Evolutionary conservation across 92 coral and sea anemone genomes (phyloP).

Genomic region (Actinostola sp.): DNA sequence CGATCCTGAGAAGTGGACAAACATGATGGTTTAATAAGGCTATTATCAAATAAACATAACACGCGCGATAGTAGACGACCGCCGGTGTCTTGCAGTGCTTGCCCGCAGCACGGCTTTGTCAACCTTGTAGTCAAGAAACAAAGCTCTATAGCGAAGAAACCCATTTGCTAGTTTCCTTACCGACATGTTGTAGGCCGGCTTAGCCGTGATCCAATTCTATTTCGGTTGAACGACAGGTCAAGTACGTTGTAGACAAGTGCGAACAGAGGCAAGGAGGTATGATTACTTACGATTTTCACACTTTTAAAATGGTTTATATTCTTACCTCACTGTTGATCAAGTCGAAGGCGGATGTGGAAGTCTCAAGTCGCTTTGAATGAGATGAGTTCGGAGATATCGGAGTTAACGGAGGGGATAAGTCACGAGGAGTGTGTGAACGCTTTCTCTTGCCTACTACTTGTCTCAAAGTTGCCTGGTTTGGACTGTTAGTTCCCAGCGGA

Average conservation of each 20-base stretch:
- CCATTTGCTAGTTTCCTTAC: conserved; percentile 21
- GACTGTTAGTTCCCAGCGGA: conserved; percentile 79
- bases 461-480: conserved; percentile 70
- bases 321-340: conserved; percentile 94
- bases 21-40: conserved; percentile 82
- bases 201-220: conserved; percentile 17
- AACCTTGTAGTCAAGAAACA: conserved; percentile 27
- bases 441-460: conserved; percentile 67
- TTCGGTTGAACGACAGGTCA: conserved; percentile 59
- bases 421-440: conserved; percentile 86
- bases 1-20: conserved; percentile 87
- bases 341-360: conserved; percentile 93
- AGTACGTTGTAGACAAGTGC: conserved; percentile 73
- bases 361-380: conserved; percentile 83
- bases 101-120: conserved; percentile 47
- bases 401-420: conserved; percentile 98
- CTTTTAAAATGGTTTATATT: conserved; percentile 50
- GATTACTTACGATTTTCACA: conserved; percentile 37
- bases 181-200: conserved; percentile 43
- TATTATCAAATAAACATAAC: conserved; percentile 81
- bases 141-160: conserved; percentile 5
- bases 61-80: conserved; percentile 60
- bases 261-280: conserved; percentile 61
- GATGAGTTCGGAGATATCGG: conserved; percentile 97
- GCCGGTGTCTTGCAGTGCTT: conserved; percentile 50